phyloP scores from a whole-genome alignment of 2,113 vertebrate genomes.

The Coptodon bakossiorum region DNA sequence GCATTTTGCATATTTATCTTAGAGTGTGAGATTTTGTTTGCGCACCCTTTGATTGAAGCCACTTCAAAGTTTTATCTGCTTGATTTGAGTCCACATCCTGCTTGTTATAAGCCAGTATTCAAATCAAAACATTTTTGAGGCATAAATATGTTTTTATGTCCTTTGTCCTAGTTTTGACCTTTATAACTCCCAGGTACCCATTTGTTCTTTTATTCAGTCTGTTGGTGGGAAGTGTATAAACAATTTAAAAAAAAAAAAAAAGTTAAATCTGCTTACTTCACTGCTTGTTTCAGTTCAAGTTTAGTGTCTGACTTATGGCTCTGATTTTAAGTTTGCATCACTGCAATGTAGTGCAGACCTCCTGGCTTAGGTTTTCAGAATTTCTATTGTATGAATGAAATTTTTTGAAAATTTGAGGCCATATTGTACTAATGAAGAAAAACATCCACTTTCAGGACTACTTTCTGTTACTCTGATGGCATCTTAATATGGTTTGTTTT shows the following conservation, averaged over 20 bases:
- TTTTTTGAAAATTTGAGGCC: neutral
- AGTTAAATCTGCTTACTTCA: neutral
- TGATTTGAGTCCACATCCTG: neutral
- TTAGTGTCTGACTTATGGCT: neutral
- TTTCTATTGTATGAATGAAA: neutral
- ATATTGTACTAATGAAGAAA: neutral
- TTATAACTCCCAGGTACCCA: neutral
- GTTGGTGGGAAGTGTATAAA: neutral
- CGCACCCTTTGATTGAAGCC: neutral
- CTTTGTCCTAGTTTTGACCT: neutral
- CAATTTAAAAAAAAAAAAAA: neutral
- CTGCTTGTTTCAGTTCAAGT: neutral
- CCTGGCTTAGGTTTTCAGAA: neutral
- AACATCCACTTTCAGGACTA: neutral
- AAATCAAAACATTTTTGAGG: neutral
- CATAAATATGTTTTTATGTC: neutral
- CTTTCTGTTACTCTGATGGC: neutral
- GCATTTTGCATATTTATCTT: neutral
- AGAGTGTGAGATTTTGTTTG: neutral
- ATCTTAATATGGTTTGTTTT: neutral
- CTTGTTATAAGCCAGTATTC: neutral
- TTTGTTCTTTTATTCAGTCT: neutral
- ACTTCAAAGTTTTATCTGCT: neutral
- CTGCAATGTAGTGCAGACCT: neutral
- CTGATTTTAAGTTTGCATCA: neutral